phyloP scores from a whole-genome alignment of 2,113 vertebrate species.

The Indicator indicator region DNA sequence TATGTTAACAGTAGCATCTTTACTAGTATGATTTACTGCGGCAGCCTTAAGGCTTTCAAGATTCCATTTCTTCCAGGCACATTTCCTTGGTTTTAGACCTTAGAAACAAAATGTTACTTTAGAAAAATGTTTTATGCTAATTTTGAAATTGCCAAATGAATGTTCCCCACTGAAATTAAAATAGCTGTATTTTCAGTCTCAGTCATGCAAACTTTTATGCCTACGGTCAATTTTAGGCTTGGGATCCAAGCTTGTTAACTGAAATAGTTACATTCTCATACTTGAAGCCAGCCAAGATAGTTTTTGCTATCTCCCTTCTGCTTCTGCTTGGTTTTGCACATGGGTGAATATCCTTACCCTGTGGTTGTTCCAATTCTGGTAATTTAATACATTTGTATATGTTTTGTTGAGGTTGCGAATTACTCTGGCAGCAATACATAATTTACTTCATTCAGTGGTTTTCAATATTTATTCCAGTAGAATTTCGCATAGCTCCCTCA shows the following conservation, averaged over 20 bases:
- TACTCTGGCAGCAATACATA: constrained; percentile 32
- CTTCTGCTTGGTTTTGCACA: constrained; percentile 18
- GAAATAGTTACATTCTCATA: background rate
- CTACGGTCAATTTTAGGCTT: background rate
- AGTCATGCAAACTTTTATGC: background rate
- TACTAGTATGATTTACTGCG: background rate
- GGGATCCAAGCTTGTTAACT: background rate
- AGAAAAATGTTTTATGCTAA: background rate
- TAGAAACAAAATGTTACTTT: constrained; percentile 16
- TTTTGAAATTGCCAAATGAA: background rate
- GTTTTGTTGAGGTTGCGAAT: constrained; percentile 29
- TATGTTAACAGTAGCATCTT: background rate
- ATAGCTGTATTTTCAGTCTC: background rate
- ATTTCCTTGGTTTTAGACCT: constrained; percentile 46
- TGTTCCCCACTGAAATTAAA: background rate
- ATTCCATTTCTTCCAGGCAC: constrained; percentile 54
- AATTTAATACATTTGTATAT: constrained; percentile 51
- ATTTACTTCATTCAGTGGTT: constrained; percentile 40
- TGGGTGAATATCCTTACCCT: background rate
- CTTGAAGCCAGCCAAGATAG: background rate
- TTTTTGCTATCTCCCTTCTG: background rate
- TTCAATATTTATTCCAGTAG: constrained; percentile 24
- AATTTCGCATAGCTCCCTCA: constrained; percentile 15
- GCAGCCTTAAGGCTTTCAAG: background rate
- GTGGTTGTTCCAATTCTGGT: constrained; percentile 12